phyloP scores from a whole-genome alignment of 1,140 invertebrate species.

The Lysiphlebus fabarum region DNA sequence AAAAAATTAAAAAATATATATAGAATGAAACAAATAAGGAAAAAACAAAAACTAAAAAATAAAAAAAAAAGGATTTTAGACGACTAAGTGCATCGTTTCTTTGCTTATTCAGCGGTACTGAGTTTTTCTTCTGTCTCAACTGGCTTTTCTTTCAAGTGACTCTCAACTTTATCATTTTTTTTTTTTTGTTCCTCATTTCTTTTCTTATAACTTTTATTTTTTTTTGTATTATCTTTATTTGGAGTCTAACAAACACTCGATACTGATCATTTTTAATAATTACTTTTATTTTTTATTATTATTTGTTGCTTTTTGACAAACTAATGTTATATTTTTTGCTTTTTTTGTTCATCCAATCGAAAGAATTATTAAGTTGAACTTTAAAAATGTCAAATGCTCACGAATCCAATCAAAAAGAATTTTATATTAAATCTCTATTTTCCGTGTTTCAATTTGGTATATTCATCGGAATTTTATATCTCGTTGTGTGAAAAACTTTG shows the following conservation, averaged over 20 bases:
- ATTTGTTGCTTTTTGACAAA: neutral
- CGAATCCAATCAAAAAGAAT: too few species aligned
- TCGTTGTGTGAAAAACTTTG: too few species aligned
- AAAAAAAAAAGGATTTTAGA: slow-evolving; percentile 6
- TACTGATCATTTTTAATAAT: neutral
- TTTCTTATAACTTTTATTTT: neutral
- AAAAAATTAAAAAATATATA: slow-evolving; percentile 9
- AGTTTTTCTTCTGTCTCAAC: slow-evolving; percentile 8
- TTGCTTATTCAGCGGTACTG: slow-evolving; percentile 9
- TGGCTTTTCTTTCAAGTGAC: slow-evolving; percentile 14
- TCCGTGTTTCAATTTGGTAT: too few species aligned
- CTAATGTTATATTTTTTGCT: neutral
- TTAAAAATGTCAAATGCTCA: too few species aligned
- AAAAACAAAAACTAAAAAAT: neutral
- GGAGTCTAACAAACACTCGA: slow-evolving; percentile 8
- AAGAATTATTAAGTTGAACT: too few species aligned
- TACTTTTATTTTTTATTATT: neutral
- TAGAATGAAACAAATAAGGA: neutral
- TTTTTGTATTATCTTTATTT: neutral
- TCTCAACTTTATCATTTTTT: slow-evolving; percentile 14
- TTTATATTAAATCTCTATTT: too few species aligned
- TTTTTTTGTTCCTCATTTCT: neutral
- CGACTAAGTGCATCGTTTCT: slow-evolving; percentile 18
- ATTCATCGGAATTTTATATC: too few species aligned
- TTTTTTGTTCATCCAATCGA: neutral